These are phyloP conservation scores for Spatulosminthurus flaviceps DNA, from an alignment of 2,888 invertebrate genomes.

Conservation along the genomic window DNA sequence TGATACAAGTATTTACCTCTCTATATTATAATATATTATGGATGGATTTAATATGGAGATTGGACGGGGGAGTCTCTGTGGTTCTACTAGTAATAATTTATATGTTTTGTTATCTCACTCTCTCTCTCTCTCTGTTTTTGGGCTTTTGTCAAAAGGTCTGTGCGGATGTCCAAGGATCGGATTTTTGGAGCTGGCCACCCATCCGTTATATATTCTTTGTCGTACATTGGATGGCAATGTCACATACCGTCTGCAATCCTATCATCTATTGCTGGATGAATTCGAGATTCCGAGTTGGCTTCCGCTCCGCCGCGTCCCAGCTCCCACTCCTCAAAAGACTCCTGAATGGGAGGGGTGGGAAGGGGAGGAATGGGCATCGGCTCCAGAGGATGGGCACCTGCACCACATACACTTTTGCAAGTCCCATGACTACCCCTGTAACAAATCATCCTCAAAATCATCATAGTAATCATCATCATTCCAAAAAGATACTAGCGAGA, in stretches of 20 bases:
- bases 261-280: constrained; percentile 66
- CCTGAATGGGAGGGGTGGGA: background rate
- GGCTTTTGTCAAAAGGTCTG: constrained; percentile 53
- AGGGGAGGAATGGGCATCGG: constrained; percentile 39
- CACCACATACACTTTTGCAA: constrained; percentile 57
- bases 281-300: constrained; percentile 63
- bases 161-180: constrained; percentile 53
- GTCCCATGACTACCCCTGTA: background rate
- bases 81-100: no score
- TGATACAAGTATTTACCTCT: no score
- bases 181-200: constrained; percentile 52
- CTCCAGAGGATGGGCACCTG: constrained; percentile 59
- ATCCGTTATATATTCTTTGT: constrained; percentile 64
- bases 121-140: no score
- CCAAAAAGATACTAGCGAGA: constrained; percentile 22
- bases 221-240: constrained; percentile 64
- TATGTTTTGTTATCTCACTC: no score
- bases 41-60: no score
- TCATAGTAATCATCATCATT: no score
- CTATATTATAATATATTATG: no score
- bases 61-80: no score
- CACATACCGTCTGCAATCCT: constrained; percentile 65
- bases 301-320: constrained; percentile 63
- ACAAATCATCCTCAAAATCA: background rate
- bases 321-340: constrained; percentile 51